Base-by-base conservation (phyloP, 2,888 invertebrate species). In the Amphipoea oculea region DNA sequence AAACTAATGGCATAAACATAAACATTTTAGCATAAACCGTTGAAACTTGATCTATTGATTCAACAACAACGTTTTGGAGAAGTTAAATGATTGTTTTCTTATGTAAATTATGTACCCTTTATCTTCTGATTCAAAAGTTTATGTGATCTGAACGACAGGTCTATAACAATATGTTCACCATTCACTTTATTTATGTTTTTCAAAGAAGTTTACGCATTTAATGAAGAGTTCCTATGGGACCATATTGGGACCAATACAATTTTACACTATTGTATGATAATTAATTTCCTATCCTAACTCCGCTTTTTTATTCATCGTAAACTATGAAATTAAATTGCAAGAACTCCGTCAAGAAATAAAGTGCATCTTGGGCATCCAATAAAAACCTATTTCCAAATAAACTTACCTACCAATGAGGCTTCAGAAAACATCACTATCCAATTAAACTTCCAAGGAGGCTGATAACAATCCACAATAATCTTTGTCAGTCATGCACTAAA, bases 341-440 rank as follows among this genome's bases (percentile, higher is more conserved):
- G 6, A 42, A 54, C 17, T 29, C 14, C 7, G n/a, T 51, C 2
- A 1, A 4, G 4, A 65, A 57, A 68, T 29, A 78, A 9, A 63
- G n/a, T 29, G 36, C 17, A 36, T 48, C n/a, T 5, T 57, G 9
- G 5, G 2, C 9, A 40, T 45, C 11, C 2, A 51, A 40, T 36
- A 66, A 51, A 65, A 68, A 42, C 66, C 66, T 62, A 65, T 69
- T 80, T 65, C 7, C 23, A 29, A 80, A 69, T 63, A 78, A 83
- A 84, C 90, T 89, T 85, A 89, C 89, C 90, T 85, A 89, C 90
- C 89, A 48, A 73, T 70, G 36, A 70, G 68, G 42, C 40, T 77
- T 88, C 76, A 79, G 71, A 78, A 70, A 60, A 63, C 76, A 82
- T 84, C 79, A 84, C 73, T 78, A 84, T 89, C 90, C 90, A 84